Conservation (phyloP, 1,140 invertebrate species). For the Cecropterus lyciades region DNA sequence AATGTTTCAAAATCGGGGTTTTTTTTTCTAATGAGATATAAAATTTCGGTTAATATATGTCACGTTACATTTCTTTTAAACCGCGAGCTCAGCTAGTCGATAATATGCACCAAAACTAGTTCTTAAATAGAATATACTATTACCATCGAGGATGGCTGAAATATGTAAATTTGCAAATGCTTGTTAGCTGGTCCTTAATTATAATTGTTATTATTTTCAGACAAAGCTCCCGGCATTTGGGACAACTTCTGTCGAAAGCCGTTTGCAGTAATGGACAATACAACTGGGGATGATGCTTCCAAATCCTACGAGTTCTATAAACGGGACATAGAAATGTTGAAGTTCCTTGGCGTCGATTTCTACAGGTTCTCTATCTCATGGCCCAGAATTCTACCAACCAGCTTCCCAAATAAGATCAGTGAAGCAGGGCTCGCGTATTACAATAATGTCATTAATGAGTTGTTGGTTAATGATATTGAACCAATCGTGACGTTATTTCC, state of each 20-base stretch:
- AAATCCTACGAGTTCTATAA: constrained; percentile 86
- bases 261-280: constrained; percentile 68
- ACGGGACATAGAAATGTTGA: constrained; percentile 82
- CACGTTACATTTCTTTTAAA: too few species aligned
- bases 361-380: constrained; percentile 88
- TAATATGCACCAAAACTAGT: too few species aligned
- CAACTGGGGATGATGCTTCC: constrained; percentile 86
- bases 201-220: too few species aligned
- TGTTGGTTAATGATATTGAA: constrained; percentile 82
- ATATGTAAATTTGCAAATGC: too few species aligned
- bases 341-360: constrained; percentile 77
- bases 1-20: too few species aligned
- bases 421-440: constrained; percentile 85
- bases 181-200: too few species aligned
- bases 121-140: too few species aligned
- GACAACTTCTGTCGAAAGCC: constrained; percentile 57
- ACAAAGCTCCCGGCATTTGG: constrained; percentile 66
- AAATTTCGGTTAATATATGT: too few species aligned
- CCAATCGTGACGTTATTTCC: constrained; percentile 82
- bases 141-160: too few species aligned
- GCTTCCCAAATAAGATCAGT: constrained; percentile 81
- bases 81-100: too few species aligned
- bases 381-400: constrained; percentile 85
- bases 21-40: too few species aligned
- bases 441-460: constrained; percentile 84